Evolutionary conservation across 2,888 invertebrate species (phyloP), one percentile per base, ranked within the genome.

Genomic region (Clanis bilineata): DNA sequence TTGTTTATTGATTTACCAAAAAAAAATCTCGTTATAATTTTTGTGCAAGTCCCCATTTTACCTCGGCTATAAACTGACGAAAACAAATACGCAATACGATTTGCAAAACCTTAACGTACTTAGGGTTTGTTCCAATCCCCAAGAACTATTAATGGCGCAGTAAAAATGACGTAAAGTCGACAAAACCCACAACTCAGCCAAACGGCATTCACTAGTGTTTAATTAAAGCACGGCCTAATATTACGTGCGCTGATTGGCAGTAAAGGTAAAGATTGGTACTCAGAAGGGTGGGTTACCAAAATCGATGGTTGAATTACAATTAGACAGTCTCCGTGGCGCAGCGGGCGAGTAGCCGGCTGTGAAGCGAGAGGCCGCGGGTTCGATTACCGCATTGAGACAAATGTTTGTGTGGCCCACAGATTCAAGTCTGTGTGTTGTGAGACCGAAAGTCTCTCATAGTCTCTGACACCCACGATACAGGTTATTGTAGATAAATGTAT

Each of bases 141-240:
- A 28, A 28, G 51, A 28, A 51, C 51, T 51, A 51, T 51, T 51
- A 51, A 51, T 51, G 51, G 28, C 4, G 28, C 32, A 10, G 32
- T 51, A 51, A 51, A 51, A 51, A 18, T 9, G 15, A 28, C 9
- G 32, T 28, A 51, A 51, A 51, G 21, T 12, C 18, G 6, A 51
- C 18, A 21, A 51, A 51, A 51, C 28, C 32, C 51, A 32, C 32
- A 32, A 10, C 1, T 23, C 12, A 45, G 23, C 45, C 1, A 18
- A 9, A 51, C 28, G 28, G 25, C 7, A 32, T 44, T 32, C 28
- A 51, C 51, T 51, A 18, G 38, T 51, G 58, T 58, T 58, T 51
- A 58, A 58, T 58, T 58, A 58, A 58, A 51, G 15, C 58, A 23
- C 39, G 47, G 6, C 39, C 51, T 36, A 36, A 39, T 58, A 23